A percentile compares a stretch with the other conserved stretches of the same genome.
These are phyloP conservation scores for Aleiodes alternator DNA, from an alignment of 2,888 invertebrate genomes.

Conservation along the genomic window DNA sequence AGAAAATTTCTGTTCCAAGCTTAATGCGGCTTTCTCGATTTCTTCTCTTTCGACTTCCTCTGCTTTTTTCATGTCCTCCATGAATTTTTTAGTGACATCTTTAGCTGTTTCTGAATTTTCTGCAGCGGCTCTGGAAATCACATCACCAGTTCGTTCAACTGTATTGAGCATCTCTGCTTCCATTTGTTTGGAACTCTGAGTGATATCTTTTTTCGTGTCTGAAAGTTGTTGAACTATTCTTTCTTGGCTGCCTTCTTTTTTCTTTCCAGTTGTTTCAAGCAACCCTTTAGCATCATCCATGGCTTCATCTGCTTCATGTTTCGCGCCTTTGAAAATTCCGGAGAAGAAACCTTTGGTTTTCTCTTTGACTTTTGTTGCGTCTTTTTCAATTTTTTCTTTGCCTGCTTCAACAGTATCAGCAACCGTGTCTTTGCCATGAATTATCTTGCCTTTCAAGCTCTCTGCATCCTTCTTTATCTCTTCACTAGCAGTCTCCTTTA, in stretches of 20 bases:
- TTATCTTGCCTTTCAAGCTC: slow-evolving; percentile 46
- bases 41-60: slow-evolving; percentile 47
- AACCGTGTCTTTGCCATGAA: slow-evolving; percentile 35
- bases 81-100: slow-evolving; percentile 51
- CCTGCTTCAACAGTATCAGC: slow-evolving; percentile 42
- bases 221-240: slow-evolving; percentile 45
- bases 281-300: slow-evolving; percentile 51
- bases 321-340: slow-evolving; percentile 55
- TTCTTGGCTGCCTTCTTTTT: slow-evolving; percentile 21
- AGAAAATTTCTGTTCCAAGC: slow-evolving; percentile 49
- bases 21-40: slow-evolving; percentile 49
- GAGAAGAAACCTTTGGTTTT: slow-evolving; percentile 58
- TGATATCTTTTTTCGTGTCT: slow-evolving; percentile 37
- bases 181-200: slow-evolving; percentile 49
- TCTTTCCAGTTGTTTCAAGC: slow-evolving; percentile 50
- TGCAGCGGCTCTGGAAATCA: slow-evolving; percentile 48
- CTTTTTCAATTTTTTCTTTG: slow-evolving; percentile 67
- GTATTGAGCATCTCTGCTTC: slow-evolving; percentile 46
- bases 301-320: slow-evolving; percentile 43
- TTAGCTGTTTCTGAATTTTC: slow-evolving; percentile 49
- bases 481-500: slow-evolving; percentile 41
- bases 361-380: slow-evolving; percentile 55
- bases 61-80: slow-evolving; percentile 55
- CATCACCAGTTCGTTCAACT: slow-evolving; percentile 51
- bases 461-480: slow-evolving; percentile 44